These are phyloP conservation scores for Hydropsyche tenuis DNA, from an alignment of 1,140 invertebrate species.

Conservation along the genomic window DNA sequence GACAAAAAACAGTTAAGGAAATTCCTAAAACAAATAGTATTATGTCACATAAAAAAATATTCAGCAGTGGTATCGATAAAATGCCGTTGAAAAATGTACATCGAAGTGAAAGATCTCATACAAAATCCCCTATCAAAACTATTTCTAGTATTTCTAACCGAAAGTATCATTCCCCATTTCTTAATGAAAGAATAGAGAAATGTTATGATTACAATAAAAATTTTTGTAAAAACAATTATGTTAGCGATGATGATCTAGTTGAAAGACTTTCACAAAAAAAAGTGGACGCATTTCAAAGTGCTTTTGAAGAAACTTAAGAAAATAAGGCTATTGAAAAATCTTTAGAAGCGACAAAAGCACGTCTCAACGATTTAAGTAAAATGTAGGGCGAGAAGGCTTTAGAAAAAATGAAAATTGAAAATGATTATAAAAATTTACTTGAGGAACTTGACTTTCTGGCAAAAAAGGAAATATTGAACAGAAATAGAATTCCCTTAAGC, in stretches of 20 bases:
- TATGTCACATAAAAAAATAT: neutral
- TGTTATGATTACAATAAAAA: slow-evolving; percentile 16
- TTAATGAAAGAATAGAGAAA: neutral
- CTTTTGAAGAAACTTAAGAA: slow-evolving; percentile 1
- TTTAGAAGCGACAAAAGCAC: neutral
- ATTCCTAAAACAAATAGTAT: neutral
- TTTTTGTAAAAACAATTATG: neutral
- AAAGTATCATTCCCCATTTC: neutral
- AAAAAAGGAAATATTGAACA: slow-evolving; percentile 53
- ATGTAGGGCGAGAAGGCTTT: neutral
- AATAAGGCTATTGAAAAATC: neutral
- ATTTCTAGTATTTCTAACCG: neutral
- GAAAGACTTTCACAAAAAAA: neutral
- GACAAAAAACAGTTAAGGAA: neutral
- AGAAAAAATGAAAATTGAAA: slow-evolving; percentile 24
- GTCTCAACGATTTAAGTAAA: neutral
- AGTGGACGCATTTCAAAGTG: slow-evolving; percentile 3
- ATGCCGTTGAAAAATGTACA: neutral
- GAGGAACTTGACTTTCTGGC: slow-evolving; percentile 58
- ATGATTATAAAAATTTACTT: slow-evolving; percentile 58
- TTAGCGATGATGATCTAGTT: slow-evolving; percentile 3
- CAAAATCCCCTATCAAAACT: neutral
- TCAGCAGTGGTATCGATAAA: neutral
- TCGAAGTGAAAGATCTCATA: neutral
- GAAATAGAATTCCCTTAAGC: slow-evolving; percentile 51